Evolutionary conservation across 2,888 invertebrate species (phyloP).

Genomic region (Zygogramma bicolorata): DNA sequence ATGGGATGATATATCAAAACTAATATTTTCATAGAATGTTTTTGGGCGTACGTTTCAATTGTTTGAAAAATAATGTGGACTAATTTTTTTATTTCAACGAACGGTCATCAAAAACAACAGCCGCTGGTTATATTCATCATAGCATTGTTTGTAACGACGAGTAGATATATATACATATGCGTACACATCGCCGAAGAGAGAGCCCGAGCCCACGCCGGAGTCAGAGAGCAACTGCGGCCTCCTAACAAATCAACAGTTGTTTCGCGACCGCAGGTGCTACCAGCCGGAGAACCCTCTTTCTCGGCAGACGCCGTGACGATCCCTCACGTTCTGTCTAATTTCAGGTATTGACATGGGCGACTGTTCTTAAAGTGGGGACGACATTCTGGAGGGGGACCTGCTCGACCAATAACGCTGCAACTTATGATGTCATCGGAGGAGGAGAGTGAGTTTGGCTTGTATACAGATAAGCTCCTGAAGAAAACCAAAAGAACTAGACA

Average conservation of each 20-base stretch:
- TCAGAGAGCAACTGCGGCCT: slow-evolving; percentile 1
- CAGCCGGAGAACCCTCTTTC: slow-evolving; percentile 31
- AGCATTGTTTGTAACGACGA: slow-evolving; percentile 13
- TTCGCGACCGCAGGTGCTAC: slow-evolving; percentile 53
- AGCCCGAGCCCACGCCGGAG: background rate
- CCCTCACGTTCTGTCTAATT: slow-evolving; percentile 53
- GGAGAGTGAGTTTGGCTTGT: slow-evolving; percentile 94
- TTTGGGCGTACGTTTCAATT: no score
- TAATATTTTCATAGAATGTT: no score
- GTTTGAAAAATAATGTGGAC: no score
- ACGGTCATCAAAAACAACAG: no score
- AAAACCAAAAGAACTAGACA: slow-evolving; percentile 94
- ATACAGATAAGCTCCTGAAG: slow-evolving; percentile 92
- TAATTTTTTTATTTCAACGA: no score
- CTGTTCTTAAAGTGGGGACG: slow-evolving; percentile 71
- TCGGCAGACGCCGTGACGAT: slow-evolving; percentile 52
- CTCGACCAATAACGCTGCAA: slow-evolving; percentile 85
- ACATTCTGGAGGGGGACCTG: slow-evolving; percentile 69
- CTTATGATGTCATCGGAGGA: slow-evolving; percentile 98
- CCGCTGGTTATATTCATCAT: background rate
- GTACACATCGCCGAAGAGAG: no score
- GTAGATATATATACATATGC: background rate
- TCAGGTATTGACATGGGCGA: slow-evolving; percentile 68
- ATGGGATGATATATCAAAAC: no score
- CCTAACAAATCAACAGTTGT: slow-evolving; percentile 49